Conservation (phyloP, 1,140 invertebrate species). For the Drosophila erecta region DNA sequence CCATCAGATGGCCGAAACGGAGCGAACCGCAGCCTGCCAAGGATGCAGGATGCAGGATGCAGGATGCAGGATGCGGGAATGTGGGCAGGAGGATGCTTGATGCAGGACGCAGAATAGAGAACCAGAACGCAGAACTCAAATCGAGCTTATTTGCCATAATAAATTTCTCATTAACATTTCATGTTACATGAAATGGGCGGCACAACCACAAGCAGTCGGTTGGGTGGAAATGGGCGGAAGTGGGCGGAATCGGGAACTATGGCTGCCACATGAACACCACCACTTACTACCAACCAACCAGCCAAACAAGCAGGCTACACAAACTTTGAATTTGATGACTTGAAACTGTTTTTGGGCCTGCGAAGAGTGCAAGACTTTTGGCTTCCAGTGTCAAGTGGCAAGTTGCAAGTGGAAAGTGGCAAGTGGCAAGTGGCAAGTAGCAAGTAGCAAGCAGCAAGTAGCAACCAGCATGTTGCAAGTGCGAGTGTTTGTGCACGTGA, state of each 20-base stretch:
- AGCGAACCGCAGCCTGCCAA: slow-evolving; percentile 13
- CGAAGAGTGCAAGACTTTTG: slow-evolving; percentile 48
- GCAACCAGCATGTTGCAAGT: slow-evolving; percentile 3
- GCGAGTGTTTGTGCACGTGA: slow-evolving; percentile 12
- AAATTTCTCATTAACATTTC: slow-evolving; percentile 67
- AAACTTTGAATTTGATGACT: slow-evolving; percentile 59
- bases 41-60: not conserved
- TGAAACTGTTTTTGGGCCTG: slow-evolving; percentile 48
- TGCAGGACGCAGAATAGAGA: not conserved
- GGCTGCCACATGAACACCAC: slow-evolving; percentile 20
- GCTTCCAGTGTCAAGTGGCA: slow-evolving; percentile 55
- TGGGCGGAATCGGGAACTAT: slow-evolving; percentile 35
- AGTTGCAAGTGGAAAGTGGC: slow-evolving; percentile 7
- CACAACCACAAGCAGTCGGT: slow-evolving; percentile 12
- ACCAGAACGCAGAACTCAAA: slow-evolving; percentile 49
- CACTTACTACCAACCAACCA: slow-evolving; percentile 2
- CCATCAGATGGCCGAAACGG: slow-evolving; percentile 26
- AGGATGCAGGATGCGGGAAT: not conserved
- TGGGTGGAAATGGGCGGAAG: slow-evolving; percentile 5
- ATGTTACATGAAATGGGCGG: slow-evolving; percentile 47
- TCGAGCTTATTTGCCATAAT: slow-evolving; percentile 64
- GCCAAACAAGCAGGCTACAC: not conserved
- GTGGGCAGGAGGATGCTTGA: not conserved
- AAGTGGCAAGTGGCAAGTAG: not conserved
- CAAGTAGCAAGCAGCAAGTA: slow-evolving; percentile 5